Evolutionary conservation across 1,140 invertebrate species (phyloP).

Genomic region (Papilio polytes): DNA sequence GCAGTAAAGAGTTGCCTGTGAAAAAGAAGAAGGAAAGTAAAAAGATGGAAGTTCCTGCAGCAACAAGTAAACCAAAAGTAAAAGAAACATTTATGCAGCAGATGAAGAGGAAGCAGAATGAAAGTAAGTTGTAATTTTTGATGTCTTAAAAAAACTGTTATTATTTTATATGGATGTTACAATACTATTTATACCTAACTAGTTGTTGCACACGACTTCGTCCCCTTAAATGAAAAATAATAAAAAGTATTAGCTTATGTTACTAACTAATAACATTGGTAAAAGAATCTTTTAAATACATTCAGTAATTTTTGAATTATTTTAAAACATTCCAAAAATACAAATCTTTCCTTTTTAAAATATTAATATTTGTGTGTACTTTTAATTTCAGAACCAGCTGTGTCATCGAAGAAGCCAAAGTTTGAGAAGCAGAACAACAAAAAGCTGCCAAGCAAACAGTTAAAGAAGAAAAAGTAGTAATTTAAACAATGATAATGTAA

Average conservation of each 20-base stretch:
- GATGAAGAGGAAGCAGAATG: constrained; percentile 44
- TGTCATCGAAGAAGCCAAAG: constrained; percentile 60
- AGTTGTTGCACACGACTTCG: too few species aligned
- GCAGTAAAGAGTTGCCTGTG: background rate
- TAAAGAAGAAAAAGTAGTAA: constrained; percentile 73
- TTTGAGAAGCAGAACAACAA: constrained; percentile 67
- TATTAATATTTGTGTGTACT: too few species aligned
- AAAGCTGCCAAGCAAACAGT: constrained; percentile 59
- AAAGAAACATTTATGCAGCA: constrained; percentile 31
- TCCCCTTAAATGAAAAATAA: too few species aligned
- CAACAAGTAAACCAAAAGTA: background rate
- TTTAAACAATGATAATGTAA: constrained; percentile 28
- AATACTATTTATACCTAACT: background rate
- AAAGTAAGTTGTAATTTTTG: constrained; percentile 46
- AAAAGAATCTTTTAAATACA: too few species aligned
- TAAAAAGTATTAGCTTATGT: too few species aligned
- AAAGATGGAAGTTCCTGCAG: background rate
- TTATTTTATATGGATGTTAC: too few species aligned
- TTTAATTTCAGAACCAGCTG: constrained; percentile 50
- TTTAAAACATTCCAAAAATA: too few species aligned
- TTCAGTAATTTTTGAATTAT: too few species aligned
- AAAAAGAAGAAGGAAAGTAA: constrained; percentile 25
- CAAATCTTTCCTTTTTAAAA: too few species aligned
- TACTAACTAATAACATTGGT: too few species aligned
- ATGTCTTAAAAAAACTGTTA: too few species aligned